phyloP scores from a whole-genome alignment of 2,797 vertebrate species.

The Phrynocephalus vlangalii region DNA sequence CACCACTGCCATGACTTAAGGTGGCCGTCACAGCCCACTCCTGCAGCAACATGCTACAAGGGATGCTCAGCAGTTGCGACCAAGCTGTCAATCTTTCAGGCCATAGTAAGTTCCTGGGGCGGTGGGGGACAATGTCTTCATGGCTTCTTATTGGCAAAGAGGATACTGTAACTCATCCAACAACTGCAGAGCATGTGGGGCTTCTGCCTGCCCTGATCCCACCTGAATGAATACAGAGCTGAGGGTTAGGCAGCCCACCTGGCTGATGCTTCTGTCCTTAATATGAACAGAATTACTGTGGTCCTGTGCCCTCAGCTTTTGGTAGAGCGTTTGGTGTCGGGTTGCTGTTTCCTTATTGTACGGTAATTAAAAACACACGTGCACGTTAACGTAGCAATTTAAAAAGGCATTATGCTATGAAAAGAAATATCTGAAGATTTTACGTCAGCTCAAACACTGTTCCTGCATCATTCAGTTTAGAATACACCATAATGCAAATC shows the following conservation, averaged over 20 bases:
- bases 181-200: neutral
- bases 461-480: conserved; percentile 12
- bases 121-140: neutral
- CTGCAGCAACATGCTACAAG: neutral
- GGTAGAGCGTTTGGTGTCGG: neutral
- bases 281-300: conserved; percentile 1
- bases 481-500: conserved; percentile 40
- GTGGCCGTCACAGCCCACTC: neutral
- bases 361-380: neutral
- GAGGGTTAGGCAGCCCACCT: too few species aligned
- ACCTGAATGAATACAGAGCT: neutral
- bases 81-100: neutral
- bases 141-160: neutral
- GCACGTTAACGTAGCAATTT: conserved; percentile 25
- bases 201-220: neutral
- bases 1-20: neutral
- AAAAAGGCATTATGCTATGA: conserved; percentile 26
- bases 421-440: conserved; percentile 17
- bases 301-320: neutral
- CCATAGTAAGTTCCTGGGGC: neutral
- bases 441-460: conserved; percentile 22
- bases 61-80: too few species aligned
- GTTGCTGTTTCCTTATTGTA: conserved; percentile 34
- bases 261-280: neutral
- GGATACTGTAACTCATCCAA: neutral